These are phyloP conservation scores for Percopsis omiscomaycus DNA, from an alignment of 2,797 vertebrate species.

Conservation along the genomic window DNA sequence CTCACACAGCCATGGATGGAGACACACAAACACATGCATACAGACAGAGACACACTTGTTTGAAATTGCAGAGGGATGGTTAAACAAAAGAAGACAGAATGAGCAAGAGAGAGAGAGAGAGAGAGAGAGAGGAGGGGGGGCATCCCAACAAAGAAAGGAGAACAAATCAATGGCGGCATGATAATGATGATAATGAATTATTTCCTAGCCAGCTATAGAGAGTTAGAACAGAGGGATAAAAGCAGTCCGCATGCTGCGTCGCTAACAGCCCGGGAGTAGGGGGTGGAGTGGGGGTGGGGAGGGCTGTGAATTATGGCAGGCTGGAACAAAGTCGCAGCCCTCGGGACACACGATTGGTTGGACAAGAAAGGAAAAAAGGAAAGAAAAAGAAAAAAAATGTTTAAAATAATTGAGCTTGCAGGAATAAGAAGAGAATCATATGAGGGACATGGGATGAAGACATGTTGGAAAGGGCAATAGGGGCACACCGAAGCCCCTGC, in stretches of 20 bases:
- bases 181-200: constrained; percentile 72
- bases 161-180: constrained; percentile 63
- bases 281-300: constrained; percentile 8
- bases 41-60: constrained; percentile 30
- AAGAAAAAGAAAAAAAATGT: constrained; percentile 7
- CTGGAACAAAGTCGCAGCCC: constrained; percentile 56
- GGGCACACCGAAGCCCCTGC: constrained; percentile 43
- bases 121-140: constrained; percentile 4
- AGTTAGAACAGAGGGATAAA: constrained; percentile 69
- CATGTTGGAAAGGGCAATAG: constrained; percentile 46
- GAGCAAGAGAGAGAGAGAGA: constrained; percentile 7
- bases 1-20: too few relatives aligned
- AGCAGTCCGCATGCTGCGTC: constrained; percentile 71
- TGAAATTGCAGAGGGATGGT: constrained; percentile 48
- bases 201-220: constrained; percentile 60
- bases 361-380: constrained; percentile 35
- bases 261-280: constrained; percentile 58
- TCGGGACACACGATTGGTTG: constrained; percentile 50
- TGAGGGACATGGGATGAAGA: background rate
- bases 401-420: too few relatives aligned
- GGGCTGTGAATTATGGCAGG: constrained; percentile 52
- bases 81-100: constrained; percentile 21
- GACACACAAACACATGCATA: background rate
- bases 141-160: constrained; percentile 47
- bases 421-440: too few relatives aligned